phyloP scores from a whole-genome alignment of 2,113 vertebrate genomes.

The Reinhardtius hippoglossoides region DNA sequence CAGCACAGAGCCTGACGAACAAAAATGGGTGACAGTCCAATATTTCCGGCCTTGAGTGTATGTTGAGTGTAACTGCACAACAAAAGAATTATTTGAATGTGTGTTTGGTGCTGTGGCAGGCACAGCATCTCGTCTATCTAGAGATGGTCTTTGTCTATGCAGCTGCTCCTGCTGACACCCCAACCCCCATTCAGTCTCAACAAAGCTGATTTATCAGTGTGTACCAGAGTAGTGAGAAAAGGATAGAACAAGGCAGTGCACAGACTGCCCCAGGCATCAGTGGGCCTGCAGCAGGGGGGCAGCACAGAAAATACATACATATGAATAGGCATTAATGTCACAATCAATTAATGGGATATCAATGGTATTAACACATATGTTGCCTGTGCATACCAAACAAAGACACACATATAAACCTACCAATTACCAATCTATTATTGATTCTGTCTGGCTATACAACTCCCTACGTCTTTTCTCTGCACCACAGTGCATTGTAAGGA shows the following conservation, averaged over 20 bases:
- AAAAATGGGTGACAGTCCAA: not conserved
- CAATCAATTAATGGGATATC: slow-evolving; percentile 33
- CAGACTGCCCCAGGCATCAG: slow-evolving; percentile 20
- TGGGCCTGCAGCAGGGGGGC: slow-evolving; percentile 15
- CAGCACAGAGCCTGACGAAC: too few species aligned
- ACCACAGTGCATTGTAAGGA: too few species aligned
- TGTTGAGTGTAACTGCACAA: not conserved
- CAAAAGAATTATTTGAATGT: not conserved
- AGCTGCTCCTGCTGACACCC: slow-evolving; percentile 52
- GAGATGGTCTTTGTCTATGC: slow-evolving; percentile 59
- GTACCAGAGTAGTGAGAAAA: slow-evolving; percentile 16
- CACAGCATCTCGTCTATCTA: slow-evolving; percentile 10
- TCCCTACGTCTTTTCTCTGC: not conserved
- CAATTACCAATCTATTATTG: not conserved
- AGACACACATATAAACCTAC: not conserved
- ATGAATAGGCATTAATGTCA: slow-evolving; percentile 61
- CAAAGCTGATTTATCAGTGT: slow-evolving; percentile 64
- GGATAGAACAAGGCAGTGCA: not conserved
- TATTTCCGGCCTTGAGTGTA: not conserved
- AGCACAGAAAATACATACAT: slow-evolving; percentile 44
- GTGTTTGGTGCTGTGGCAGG: not conserved
- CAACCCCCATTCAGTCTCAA: slow-evolving; percentile 27
- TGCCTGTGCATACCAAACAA: slow-evolving; percentile 31
- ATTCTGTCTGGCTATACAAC: not conserved
- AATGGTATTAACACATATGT: slow-evolving; percentile 3